These are phyloP conservation scores for Notolabrus celidotus DNA, from an alignment of 2,797 vertebrate species.

Conservation along the genomic window DNA sequence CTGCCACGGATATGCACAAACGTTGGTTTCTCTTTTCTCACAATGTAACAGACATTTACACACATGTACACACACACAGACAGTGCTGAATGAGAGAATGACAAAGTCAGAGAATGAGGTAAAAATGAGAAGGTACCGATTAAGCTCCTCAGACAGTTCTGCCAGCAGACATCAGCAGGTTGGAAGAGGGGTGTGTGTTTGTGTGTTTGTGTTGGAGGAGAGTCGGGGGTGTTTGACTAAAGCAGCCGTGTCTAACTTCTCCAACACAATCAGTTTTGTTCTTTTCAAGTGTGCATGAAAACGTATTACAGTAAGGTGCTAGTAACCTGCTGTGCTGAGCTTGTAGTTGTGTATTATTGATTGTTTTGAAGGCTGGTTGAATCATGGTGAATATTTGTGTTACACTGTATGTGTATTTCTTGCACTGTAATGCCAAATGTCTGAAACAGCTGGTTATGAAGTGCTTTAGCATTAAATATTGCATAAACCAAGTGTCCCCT, in stretches of 20 bases:
- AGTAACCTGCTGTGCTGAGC: slow-evolving; percentile 46
- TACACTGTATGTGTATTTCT: not conserved
- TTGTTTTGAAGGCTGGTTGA: slow-evolving; percentile 5
- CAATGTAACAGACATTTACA: slow-evolving; percentile 37
- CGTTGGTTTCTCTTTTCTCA: slow-evolving; percentile 11
- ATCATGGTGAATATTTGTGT: not conserved
- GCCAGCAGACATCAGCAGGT: slow-evolving; percentile 73
- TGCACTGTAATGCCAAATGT: not conserved
- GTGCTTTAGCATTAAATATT: not conserved
- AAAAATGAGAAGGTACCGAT: slow-evolving; percentile 75
- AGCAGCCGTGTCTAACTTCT: slow-evolving; percentile 50
- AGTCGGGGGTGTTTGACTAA: slow-evolving; percentile 20
- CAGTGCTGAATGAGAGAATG: slow-evolving; percentile 54
- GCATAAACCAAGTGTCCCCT: not conserved
- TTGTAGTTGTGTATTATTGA: slow-evolving; percentile 30
- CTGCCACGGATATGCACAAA: slow-evolving; percentile 59
- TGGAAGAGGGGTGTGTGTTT: slow-evolving; percentile 55
- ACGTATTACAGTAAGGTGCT: slow-evolving; percentile 29
- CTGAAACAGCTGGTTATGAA: not conserved
- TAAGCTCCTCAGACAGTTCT: slow-evolving; percentile 70
- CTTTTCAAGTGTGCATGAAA: slow-evolving; percentile 40
- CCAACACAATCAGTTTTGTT: slow-evolving; percentile 24
- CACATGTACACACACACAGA: slow-evolving; percentile 1
- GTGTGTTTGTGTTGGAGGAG: slow-evolving; percentile 26
- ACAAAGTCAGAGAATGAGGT: slow-evolving; percentile 54